Conservation (phyloP, 2,888 invertebrate genomes). For the Lapara coniferarum region DNA sequence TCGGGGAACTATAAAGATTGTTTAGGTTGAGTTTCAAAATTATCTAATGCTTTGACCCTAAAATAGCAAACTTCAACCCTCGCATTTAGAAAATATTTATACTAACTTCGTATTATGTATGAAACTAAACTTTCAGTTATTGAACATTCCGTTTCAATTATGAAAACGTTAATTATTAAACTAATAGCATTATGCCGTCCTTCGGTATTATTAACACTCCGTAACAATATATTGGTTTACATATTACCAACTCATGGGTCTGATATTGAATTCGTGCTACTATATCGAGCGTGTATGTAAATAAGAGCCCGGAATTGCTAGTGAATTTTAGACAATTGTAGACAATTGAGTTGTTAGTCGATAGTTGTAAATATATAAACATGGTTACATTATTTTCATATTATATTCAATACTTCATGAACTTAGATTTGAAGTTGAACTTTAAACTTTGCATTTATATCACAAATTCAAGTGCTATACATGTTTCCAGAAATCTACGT, state of each 20-base stretch:
- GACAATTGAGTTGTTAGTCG: not conserved
- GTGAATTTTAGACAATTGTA: not conserved
- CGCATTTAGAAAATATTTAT: slow-evolving; percentile 41
- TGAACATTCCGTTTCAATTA: slow-evolving; percentile 58
- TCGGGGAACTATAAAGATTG: not conserved
- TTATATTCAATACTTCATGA: no score
- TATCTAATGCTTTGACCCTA: slow-evolving; percentile 45
- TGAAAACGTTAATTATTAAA: slow-evolving; percentile 68
- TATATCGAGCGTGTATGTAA: no score
- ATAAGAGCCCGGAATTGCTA: not conserved
- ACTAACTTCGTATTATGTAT: slow-evolving; percentile 39
- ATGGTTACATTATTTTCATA: no score
- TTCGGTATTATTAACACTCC: slow-evolving; percentile 40
- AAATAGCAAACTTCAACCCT: slow-evolving; percentile 41
- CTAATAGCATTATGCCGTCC: slow-evolving; percentile 66
- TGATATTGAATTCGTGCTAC: slow-evolving; percentile 17
- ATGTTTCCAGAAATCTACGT: slow-evolving; percentile 1
- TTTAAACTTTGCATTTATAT: no score
- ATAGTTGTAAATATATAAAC: no score
- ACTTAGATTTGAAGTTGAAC: no score
- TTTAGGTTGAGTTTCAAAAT: not conserved
- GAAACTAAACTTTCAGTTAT: slow-evolving; percentile 59
- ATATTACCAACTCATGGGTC: slow-evolving; percentile 18
- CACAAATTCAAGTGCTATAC: no score
- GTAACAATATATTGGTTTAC: slow-evolving; percentile 52